Percentiles rank a stretch among this genome's conserved stretches.
phyloP scores from a whole-genome alignment of 2,797 vertebrate species.

The Lacerta viridis region DNA sequence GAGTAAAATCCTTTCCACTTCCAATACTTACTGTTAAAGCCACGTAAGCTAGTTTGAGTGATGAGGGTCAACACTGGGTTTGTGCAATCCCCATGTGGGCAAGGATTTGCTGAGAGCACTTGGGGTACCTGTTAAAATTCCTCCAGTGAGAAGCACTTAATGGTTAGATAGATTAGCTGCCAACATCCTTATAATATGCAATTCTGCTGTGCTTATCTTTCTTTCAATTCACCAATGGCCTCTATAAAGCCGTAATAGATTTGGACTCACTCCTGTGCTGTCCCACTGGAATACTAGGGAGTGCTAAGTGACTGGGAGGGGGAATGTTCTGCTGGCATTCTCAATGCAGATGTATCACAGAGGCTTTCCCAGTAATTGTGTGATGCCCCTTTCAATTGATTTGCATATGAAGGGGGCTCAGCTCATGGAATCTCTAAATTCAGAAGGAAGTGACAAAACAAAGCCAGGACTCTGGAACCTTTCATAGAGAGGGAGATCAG shows the following conservation, averaged over 20 bases:
- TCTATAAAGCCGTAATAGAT: too few relatives aligned
- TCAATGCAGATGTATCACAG: background rate
- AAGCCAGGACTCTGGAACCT: background rate
- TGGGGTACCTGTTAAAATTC: background rate
- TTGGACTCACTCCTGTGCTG: too few relatives aligned
- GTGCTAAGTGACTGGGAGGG: too few relatives aligned
- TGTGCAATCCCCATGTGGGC: background rate
- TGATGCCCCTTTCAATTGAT: background rate
- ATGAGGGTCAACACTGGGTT: background rate
- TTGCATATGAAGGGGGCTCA: background rate
- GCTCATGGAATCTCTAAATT: background rate
- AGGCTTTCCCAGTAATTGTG: background rate
- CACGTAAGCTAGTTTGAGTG: background rate
- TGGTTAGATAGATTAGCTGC: background rate
- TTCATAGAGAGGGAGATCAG: background rate
- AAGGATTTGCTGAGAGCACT: too few relatives aligned
- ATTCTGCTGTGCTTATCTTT: too few relatives aligned
- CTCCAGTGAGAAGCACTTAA: background rate
- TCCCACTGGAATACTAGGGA: too few relatives aligned
- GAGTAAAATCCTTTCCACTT: background rate
- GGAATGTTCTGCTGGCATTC: background rate
- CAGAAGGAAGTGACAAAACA: background rate
- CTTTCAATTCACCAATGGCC: too few relatives aligned
- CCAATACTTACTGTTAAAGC: background rate
- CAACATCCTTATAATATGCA: background rate